phyloP scores from a whole-genome alignment of 2,888 invertebrate species.

The Onchidella celtica region DNA sequence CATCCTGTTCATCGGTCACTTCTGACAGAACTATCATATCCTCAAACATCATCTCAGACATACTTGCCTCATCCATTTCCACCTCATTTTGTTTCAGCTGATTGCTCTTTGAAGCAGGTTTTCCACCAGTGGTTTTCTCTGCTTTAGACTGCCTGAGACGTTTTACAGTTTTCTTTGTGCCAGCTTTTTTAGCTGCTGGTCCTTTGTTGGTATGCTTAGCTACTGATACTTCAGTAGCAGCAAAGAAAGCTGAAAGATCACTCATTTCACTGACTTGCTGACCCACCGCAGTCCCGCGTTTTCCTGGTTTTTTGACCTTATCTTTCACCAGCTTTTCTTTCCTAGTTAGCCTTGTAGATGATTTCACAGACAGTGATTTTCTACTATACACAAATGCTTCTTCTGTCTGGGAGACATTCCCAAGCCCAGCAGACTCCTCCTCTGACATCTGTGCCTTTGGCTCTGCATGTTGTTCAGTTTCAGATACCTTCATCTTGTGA shows the following conservation, averaged over 20 bases:
- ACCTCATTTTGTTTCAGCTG: background rate
- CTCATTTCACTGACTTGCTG: background rate
- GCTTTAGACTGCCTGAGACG: background rate
- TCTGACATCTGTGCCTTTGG: background rate
- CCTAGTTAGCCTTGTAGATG: too few relatives aligned
- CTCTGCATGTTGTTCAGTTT: too few relatives aligned
- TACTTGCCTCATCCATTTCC: background rate
- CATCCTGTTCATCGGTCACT: background rate
- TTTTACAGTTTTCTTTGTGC: background rate
- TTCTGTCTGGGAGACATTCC: too few relatives aligned
- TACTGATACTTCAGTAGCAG: background rate
- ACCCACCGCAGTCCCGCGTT: background rate
- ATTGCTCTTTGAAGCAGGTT: background rate
- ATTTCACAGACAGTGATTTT: too few relatives aligned
- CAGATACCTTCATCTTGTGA: too few relatives aligned
- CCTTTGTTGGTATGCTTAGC: background rate
- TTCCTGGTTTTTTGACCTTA: background rate
- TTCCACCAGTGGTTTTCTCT: too few relatives aligned
- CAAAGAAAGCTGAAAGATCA: slow-evolving; percentile 1
- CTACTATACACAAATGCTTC: too few relatives aligned
- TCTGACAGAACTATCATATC: slow-evolving; percentile 15
- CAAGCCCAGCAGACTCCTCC: too few relatives aligned
- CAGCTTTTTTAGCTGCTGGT: background rate
- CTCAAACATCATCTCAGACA: background rate
- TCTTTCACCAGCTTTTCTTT: background rate